Conservation (phyloP, 2,113 vertebrate species). For the Nerophis lumbriciformis region DNA sequence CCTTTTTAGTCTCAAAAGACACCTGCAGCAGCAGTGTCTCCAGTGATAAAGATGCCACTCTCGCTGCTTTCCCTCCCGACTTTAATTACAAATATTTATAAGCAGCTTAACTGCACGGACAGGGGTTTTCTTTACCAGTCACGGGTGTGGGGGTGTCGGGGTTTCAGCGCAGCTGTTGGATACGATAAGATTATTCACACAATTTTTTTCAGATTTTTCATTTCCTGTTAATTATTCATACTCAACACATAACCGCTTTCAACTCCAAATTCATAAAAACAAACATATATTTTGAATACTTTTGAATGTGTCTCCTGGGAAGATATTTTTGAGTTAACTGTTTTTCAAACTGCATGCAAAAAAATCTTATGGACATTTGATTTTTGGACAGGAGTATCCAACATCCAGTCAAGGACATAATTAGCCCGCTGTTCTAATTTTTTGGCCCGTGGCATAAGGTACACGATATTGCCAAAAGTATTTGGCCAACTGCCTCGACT, state of each 20-base stretch:
- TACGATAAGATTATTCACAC: conserved; percentile 67
- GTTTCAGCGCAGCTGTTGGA: conserved; percentile 61
- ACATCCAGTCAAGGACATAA: no score
- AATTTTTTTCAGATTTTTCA: conserved; percentile 41
- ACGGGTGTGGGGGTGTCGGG: conserved; percentile 53
- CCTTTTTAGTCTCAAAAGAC: conserved; percentile 61
- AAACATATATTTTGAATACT: background rate
- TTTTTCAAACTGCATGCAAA: no score
- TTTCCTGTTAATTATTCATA: conserved; percentile 64
- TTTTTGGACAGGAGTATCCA: no score
- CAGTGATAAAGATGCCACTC: conserved; percentile 65
- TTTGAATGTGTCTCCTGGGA: background rate
- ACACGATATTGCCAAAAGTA: no score
- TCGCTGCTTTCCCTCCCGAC: conserved; percentile 49
- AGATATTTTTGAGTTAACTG: no score
- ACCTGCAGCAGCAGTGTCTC: conserved; percentile 67
- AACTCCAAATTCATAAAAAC: background rate
- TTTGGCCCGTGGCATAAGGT: no score
- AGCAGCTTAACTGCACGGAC: conserved; percentile 66
- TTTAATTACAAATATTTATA: conserved; percentile 75
- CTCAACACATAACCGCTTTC: conserved; percentile 33
- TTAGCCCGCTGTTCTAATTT: no score
- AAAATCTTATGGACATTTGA: no score
- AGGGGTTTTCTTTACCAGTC: conserved; percentile 52
- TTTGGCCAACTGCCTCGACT: no score